Evolutionary conservation across 2,113 vertebrate species (phyloP), one percentile per base, ranked within the genome.

Genomic region (Catharus minimus): DNA sequence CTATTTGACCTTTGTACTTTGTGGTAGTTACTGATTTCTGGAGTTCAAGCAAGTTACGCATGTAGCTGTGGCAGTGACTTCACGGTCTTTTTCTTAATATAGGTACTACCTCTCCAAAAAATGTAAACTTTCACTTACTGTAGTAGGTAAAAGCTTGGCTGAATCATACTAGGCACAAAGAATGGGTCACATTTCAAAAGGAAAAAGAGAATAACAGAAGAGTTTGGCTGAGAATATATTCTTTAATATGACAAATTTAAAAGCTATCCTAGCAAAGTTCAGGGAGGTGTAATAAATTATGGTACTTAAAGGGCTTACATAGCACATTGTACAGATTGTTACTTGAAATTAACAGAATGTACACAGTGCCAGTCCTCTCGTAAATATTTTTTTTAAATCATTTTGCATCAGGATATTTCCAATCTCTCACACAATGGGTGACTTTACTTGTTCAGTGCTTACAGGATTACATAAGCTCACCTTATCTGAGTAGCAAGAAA

Each of bases 41-140:
- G 53, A 67, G 26, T 46, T 91, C 28, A 36, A 0, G 0, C 10
- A 67, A 83, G 24, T 30, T 26, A 46, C 2, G 2, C 1, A 1
- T 39, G 22, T 71, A 68, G 32, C 56, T 71, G 24, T n/a, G 14
- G 33, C 23, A 90, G 50, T 53, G 18, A 33, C 32, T 72, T 84
- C 33, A 65, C 4, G 4, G 18, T 33, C 1, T 0, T 62, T 26
- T 57, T 65, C 9, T 44, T 78, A 15, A 46, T 79, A 27, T 27
- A 73, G 38, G 20, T 39, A 64, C 49, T 43, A 33, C 3, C 5
- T 86, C 13, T 68, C 77, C 18, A 47, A 33, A 79, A 86, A 68
- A 64, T 11, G 2, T 50, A 65, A 57, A 57, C 28, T 78, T 86
- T 77, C 17, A 28, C 33, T 65, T 78, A 53, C 15, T 64, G 28